Percentiles rank a stretch among this genome's conserved stretches.
Evolutionary conservation across 2,888 invertebrate species (phyloP).

Genomic region (Eudasyphora cyanicolor): DNA sequence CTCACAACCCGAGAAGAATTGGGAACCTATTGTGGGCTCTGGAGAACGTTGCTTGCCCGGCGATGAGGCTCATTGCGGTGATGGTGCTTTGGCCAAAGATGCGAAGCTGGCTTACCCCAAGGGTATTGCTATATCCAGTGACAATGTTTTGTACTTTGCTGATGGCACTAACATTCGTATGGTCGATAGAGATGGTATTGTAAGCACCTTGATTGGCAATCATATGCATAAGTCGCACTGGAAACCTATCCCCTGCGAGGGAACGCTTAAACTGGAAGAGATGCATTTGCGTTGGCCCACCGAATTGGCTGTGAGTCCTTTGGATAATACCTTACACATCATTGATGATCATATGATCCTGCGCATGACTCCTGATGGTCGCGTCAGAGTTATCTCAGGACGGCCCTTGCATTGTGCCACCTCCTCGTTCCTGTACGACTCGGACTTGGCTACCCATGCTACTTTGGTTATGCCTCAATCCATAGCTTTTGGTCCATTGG

Average conservation of each 20-base stretch:
- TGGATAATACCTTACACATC: conserved; percentile 96
- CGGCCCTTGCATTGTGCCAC: conserved; percentile 95
- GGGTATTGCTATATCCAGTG: conserved; percentile 95
- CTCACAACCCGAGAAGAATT: conserved; percentile 93
- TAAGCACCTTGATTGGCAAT: conserved; percentile 94
- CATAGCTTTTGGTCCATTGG: conserved; percentile 95
- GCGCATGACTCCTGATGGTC: conserved; percentile 93
- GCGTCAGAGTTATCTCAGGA: conserved; percentile 96
- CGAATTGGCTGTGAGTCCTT: conserved; percentile 94
- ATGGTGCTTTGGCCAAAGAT: conserved; percentile 94
- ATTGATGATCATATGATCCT: conserved; percentile 98
- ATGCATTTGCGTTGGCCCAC: conserved; percentile 98
- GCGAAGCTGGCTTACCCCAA: conserved; percentile 98
- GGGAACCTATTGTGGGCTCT: conserved; percentile 96
- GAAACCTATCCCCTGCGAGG: conserved; percentile 96
- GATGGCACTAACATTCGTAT: conserved; percentile 97
- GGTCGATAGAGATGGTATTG: conserved; percentile 95
- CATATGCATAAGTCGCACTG: conserved; percentile 96
- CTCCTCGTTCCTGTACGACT: conserved; percentile 88
- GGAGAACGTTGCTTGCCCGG: conserved; percentile 96
- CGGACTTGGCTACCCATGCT: conserved; percentile 94
- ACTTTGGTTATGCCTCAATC: conserved; percentile 96
- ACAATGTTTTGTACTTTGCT: conserved; percentile 95
- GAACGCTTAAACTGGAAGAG: conserved; percentile 94
- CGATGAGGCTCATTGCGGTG: conserved; percentile 97